phyloP scores from a whole-genome alignment of 1,140 invertebrate genomes.

The Macrobrachium nipponense region DNA sequence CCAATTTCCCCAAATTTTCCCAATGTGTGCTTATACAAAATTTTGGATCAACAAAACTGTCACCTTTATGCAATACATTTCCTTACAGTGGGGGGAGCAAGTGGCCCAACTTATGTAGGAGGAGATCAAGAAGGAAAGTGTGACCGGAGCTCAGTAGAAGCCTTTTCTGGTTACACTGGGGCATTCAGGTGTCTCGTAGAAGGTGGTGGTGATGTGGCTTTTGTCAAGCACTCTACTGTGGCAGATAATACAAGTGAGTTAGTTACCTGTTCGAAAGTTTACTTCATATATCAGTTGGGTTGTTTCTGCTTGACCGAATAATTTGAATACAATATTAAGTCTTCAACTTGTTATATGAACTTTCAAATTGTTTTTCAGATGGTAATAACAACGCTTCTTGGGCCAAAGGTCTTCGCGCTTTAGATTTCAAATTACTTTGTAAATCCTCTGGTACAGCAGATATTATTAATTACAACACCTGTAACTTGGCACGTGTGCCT shows the following conservation, averaged over 20 bases:
- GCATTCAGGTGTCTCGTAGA: slow-evolving; percentile 93
- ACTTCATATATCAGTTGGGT: background rate
- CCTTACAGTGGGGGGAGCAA: slow-evolving; percentile 35
- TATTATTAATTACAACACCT: slow-evolving; percentile 74
- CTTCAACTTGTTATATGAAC: background rate
- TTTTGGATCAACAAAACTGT: no score
- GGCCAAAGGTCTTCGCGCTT: slow-evolving; percentile 41
- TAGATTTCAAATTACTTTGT: slow-evolving; percentile 69
- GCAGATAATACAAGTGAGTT: slow-evolving; percentile 77
- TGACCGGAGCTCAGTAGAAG: slow-evolving; percentile 82
- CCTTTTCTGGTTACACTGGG: slow-evolving; percentile 89
- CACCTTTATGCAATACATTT: background rate
- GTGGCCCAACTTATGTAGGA: slow-evolving; percentile 29
- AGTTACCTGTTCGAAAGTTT: background rate
- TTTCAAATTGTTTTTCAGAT: slow-evolving; percentile 18
- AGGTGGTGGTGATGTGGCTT: slow-evolving; percentile 95
- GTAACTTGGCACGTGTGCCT: slow-evolving; percentile 65
- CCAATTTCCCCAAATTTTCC: no score
- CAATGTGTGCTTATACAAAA: no score
- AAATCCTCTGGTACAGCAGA: slow-evolving; percentile 71
- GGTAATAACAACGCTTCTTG: slow-evolving; percentile 50
- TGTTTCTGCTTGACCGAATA: no score
- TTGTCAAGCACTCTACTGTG: slow-evolving; percentile 92
- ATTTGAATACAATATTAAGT: background rate
- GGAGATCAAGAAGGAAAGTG: slow-evolving; percentile 30